Evolutionary conservation across 2,888 invertebrate genomes (phyloP).

Genomic region (Platycheirus rosarum): DNA sequence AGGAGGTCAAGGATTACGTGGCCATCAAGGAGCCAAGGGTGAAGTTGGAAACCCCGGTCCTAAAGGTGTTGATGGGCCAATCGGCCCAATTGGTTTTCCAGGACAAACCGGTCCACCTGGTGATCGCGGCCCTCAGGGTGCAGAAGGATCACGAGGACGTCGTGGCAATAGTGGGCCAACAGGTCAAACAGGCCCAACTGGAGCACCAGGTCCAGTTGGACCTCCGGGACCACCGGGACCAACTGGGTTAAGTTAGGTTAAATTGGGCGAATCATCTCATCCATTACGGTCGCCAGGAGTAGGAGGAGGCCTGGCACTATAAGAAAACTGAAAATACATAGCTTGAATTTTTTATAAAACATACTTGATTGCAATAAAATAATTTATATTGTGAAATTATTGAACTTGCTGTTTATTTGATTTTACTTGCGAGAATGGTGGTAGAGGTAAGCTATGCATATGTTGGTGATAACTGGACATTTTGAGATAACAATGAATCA

Average conservation of each 20-base stretch:
- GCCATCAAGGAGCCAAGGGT: conserved; percentile 36
- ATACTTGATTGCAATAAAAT: too few relatives aligned
- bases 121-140: conserved; percentile 28
- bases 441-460: too few relatives aligned
- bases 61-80: conserved; percentile 40
- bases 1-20: conserved; percentile 22
- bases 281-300: too few relatives aligned
- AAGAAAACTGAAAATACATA: too few relatives aligned
- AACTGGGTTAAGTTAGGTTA: background rate
- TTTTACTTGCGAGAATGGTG: too few relatives aligned
- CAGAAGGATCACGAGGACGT: conserved; percentile 33
- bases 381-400: too few relatives aligned
- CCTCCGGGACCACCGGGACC: background rate
- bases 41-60: conserved; percentile 37
- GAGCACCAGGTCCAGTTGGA: background rate
- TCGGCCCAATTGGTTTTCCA: conserved; percentile 29
- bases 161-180: conserved; percentile 39
- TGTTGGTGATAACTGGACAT: too few relatives aligned
- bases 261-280: too few relatives aligned
- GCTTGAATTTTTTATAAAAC: too few relatives aligned
- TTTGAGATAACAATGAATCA: too few relatives aligned
- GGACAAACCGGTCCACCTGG: conserved; percentile 52
- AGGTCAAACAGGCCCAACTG: background rate
- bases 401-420: too few relatives aligned
- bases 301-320: too few relatives aligned